A percentile compares a stretch with the other conserved stretches of the same genome.
These are phyloP conservation scores for Microctenopoma steveboyesi DNA, from an alignment of 2,797 vertebrate species.

Conservation along the genomic window DNA sequence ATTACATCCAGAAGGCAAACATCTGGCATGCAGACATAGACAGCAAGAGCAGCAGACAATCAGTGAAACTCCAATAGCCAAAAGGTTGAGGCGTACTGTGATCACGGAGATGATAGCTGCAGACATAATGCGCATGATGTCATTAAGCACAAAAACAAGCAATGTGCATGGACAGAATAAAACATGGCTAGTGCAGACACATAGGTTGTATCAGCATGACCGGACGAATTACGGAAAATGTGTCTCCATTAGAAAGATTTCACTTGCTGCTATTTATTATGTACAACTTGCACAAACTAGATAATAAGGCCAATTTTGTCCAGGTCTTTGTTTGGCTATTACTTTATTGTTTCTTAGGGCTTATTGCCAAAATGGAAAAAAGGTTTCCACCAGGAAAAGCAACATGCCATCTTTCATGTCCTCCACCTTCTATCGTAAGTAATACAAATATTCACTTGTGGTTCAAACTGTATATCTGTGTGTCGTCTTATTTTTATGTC, in stretches of 20 bases:
- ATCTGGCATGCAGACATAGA: constrained; percentile 68
- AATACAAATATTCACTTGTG: neutral
- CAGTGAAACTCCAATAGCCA: constrained; percentile 21
- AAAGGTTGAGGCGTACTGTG: constrained; percentile 32
- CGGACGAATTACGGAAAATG: neutral
- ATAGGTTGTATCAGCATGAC: constrained; percentile 8
- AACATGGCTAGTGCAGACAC: neutral
- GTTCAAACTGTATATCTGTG: neutral
- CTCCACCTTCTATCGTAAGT: neutral
- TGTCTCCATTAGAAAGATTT: constrained; percentile 11
- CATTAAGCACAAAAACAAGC: constrained; percentile 24
- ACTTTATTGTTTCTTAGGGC: neutral
- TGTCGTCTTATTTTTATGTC: neutral
- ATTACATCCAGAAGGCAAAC: constrained; percentile 74
- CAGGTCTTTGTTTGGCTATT: neutral
- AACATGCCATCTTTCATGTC: neutral
- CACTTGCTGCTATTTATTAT: constrained; percentile 1
- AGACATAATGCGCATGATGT: constrained; percentile 41
- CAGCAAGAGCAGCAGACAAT: constrained; percentile 49
- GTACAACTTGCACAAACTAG: neutral
- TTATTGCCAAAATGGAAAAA: neutral
- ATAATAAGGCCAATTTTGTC: neutral
- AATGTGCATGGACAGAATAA: constrained; percentile 3
- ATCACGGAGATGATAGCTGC: constrained; percentile 33
- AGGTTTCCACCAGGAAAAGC: neutral